Evolutionary conservation across 2,888 invertebrate species (phyloP).

Genomic region (Drosophila anomalata): DNA sequence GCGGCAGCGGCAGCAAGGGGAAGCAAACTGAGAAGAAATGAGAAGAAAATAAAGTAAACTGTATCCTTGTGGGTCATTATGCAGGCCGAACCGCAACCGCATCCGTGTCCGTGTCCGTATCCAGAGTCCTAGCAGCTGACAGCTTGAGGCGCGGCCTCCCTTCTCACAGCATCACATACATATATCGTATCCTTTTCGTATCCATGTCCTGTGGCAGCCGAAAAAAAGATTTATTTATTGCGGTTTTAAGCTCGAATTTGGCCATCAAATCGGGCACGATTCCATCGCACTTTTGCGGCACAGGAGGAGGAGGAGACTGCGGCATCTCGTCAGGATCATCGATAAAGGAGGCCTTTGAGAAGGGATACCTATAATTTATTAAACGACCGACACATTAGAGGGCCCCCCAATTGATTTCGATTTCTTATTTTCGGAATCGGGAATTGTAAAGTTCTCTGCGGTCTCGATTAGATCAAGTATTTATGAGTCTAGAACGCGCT

Average conservation of each 20-base stretch:
- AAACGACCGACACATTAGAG: conserved; percentile 1
- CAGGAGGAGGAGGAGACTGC: conserved; percentile 11
- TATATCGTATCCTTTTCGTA: conserved; percentile 12
- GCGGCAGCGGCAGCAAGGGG: no score
- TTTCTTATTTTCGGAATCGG: background rate
- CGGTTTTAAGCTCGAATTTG: conserved; percentile 63
- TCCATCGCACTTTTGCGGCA: conserved; percentile 26
- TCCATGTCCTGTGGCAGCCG: conserved; percentile 53
- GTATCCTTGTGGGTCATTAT: conserved; percentile 75
- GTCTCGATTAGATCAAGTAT: background rate
- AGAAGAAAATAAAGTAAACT: conserved; percentile 12
- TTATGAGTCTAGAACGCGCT: background rate
- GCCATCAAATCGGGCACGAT: conserved; percentile 41
- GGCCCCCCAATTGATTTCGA: conserved; percentile 15
- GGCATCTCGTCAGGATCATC: conserved; percentile 29
- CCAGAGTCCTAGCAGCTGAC: conserved; percentile 53
- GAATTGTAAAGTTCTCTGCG: background rate
- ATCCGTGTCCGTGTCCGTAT: conserved; percentile 16
- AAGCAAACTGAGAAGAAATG: background rate
- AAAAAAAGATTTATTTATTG: conserved; percentile 76
- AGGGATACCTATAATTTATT: conserved; percentile 21
- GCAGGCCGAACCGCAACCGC: conserved; percentile 51
- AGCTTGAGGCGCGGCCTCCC: conserved; percentile 52
- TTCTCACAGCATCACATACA: background rate
- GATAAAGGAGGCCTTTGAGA: conserved; percentile 31